A percentile compares a stretch with the other conserved stretches of the same genome.
These are phyloP conservation scores for Elgaria multicarinata DNA, from an alignment of 2,113 vertebrate species.

Conservation along the genomic window DNA sequence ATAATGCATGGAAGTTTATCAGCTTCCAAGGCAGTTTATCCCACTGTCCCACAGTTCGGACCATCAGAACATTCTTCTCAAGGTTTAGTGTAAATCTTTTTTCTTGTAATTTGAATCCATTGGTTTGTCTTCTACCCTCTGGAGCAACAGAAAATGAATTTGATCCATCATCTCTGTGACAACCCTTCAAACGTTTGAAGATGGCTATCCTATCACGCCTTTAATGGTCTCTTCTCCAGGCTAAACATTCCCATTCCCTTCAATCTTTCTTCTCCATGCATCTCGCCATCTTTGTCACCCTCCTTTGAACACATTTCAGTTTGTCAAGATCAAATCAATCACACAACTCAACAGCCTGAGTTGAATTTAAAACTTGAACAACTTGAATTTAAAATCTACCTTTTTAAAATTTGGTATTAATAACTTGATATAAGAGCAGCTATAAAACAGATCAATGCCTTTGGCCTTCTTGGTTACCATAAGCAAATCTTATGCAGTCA, in stretches of 20 bases:
- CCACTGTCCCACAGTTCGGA: background rate
- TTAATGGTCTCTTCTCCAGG: background rate
- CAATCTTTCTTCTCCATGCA: background rate
- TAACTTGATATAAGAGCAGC: background rate
- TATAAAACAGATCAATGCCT: background rate
- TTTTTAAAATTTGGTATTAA: background rate
- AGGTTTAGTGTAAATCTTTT: background rate
- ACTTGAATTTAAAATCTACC: background rate
- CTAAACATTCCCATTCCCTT: background rate
- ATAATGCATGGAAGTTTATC: background rate
- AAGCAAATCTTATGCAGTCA: background rate
- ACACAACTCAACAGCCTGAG: background rate
- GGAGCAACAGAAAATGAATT: background rate
- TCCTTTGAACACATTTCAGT: background rate
- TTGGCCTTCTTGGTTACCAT: background rate
- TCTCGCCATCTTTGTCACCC: background rate
- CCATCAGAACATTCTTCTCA: background rate
- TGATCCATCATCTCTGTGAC: background rate
- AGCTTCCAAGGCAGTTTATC: background rate
- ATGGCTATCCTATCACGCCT: too few species aligned
- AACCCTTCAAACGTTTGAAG: background rate
- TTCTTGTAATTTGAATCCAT: background rate
- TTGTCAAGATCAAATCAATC: background rate
- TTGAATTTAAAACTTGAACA: background rate
- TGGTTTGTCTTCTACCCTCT: background rate